Conservation (phyloP, 2,888 invertebrate genomes). For the Eudasyphora cyanicolor region DNA sequence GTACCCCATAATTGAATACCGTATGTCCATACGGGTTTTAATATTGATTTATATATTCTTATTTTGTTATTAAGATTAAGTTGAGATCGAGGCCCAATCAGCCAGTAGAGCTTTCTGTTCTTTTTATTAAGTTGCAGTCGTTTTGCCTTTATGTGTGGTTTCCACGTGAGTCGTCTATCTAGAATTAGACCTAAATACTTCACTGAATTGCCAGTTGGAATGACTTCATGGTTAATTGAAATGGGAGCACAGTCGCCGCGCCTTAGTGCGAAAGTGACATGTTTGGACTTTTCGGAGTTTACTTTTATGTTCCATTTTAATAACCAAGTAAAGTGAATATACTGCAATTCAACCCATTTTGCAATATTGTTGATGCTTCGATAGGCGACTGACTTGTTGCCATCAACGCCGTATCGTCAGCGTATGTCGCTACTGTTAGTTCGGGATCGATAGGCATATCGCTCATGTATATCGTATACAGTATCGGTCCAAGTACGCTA, state of each 20-base stretch:
- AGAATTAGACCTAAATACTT: background rate
- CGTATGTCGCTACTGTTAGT: too few relatives aligned
- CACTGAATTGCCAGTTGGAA: background rate
- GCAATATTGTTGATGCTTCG: background rate
- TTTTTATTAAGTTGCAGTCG: background rate
- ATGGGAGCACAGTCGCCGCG: background rate
- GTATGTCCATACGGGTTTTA: too few relatives aligned
- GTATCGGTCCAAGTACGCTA: constrained; percentile 26
- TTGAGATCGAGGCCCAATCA: background rate
- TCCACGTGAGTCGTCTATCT: background rate
- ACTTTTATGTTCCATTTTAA: constrained; percentile 20
- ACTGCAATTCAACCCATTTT: background rate
- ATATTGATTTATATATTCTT: constrained; percentile 33
- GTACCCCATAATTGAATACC: constrained; percentile 45
- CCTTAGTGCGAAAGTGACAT: background rate
- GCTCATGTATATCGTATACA: constrained; percentile 2
- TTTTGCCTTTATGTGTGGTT: background rate
- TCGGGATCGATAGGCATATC: constrained; percentile 16
- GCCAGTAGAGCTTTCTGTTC: background rate
- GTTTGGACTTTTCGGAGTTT: background rate
- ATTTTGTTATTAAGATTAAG: constrained; percentile 37
- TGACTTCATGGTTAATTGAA: background rate
- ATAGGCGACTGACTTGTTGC: background rate
- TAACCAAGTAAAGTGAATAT: background rate
- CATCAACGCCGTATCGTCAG: constrained; percentile 36